Base-by-base conservation (phyloP, 1,140 invertebrate species). In the Sycophila sp. region DNA sequence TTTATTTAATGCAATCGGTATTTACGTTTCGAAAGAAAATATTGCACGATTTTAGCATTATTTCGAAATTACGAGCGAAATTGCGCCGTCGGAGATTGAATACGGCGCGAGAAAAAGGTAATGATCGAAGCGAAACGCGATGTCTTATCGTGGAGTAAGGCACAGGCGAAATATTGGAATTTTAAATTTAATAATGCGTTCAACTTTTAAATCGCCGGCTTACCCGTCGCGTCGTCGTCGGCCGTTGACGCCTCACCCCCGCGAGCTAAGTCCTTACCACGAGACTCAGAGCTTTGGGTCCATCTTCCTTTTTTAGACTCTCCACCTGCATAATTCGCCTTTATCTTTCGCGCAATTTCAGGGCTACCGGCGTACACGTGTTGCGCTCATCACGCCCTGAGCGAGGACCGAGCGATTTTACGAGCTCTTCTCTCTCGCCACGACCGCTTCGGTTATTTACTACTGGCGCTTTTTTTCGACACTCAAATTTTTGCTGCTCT, bases 101-200 rank as follows among this genome's bases (percentile, higher is more conserved):
- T 45, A 8, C 40, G 5, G 13, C 2, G 5, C 17, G 17, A 4
- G 40, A 17, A 42, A 45, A 47, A 22, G 42, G 24, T 47, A 22
- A 47, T 22, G 24, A 22, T 22, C 10, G 42, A 47, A 47, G 19
- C 19, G 40, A 45, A 17, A 45, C 17, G 42, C 42, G 19, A 47
- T 22, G 49, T 26, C 6, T 30, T 30, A n/a, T n/a, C n/a, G n/a
- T n/a, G n/a, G n/a, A n/a, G n/a, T 53, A 47, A 47, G 4, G 49
- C 26, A 5, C 26, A 1, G 6, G 19, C 28, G 55, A 36, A 11
- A 53, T 63, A 63, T 70, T 45, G 49, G 68, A 70, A 70, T 55
- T 70, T 70, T 38, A 70, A 70, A 70, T 70, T 70, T 70, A 55
- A 70, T 70, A 70, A 70, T 55, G 45, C 59, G 34, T 30, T 15